Evolutionary conservation across 2,797 vertebrate genomes (phyloP), one percentile per base, ranked within the genome.

Genomic region (Mormyrus hasselquistii): DNA sequence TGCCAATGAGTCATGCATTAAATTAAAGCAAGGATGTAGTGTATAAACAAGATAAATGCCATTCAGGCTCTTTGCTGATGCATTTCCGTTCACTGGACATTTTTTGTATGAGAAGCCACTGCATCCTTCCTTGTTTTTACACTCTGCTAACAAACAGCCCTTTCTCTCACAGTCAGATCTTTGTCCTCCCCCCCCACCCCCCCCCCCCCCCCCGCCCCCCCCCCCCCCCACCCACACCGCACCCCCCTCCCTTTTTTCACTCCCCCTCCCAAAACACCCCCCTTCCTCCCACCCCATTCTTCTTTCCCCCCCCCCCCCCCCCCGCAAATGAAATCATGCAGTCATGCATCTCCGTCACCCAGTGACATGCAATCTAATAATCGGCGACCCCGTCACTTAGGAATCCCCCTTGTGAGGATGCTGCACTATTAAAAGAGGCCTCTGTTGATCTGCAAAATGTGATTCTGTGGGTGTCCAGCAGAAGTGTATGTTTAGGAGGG

Each of bases 381-480:
- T 88, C 87, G 82, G 53, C 8, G 1, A 79, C 47, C 16, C 69
- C 38, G 41, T 88, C 52, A 47, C 9, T 22, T 38, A 82, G 94
- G 92, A 88, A 41, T 91, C 86, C 90, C 95, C 73, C 95, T 95
- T 95, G 93, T 92, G 88, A 91, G 90, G 57, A 88, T 47, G 87
- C 91, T 90, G 90, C 93, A 93, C 91, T 92, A 92, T 95, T 93
- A 93, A 90, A 91, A 92, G 92, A 91, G 91, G n/a, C 50, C 53
- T 59, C 85, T 57, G 85, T 86, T 86, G 6, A 10, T 25, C 93
- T 88, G 91, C 93, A 93, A 94, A 93, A 93, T 91, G 25, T 50
- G 55, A 82, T 41, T 90, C 88, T 65, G 73, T 90, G 92, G 41
- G 92, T 93, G 92, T 94, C 92, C 92, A 90, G 90, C 92, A 93